phyloP scores from a whole-genome alignment of 1,140 invertebrate species.

The Hypsibius dujardini region DNA sequence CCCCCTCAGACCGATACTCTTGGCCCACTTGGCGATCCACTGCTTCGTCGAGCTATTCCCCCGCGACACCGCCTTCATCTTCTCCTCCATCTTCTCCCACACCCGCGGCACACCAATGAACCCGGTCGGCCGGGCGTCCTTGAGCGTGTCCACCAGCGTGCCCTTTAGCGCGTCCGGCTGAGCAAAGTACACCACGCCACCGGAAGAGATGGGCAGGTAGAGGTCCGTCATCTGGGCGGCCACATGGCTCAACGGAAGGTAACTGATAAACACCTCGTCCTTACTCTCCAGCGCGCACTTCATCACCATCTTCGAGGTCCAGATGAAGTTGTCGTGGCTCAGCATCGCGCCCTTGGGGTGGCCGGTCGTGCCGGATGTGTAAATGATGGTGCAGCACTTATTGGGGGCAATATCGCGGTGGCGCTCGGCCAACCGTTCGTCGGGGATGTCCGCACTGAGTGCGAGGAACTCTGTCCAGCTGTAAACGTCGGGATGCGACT shows the following conservation, averaged over 20 bases:
- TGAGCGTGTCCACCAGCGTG: conserved; percentile 15
- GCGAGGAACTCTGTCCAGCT: conserved; percentile 26
- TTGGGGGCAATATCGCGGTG: conserved; percentile 25
- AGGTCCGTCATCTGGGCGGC: conserved; percentile 27
- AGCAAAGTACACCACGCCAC: conserved; percentile 26
- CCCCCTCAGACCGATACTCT: background rate
- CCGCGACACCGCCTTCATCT: background rate
- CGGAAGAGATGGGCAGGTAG: conserved; percentile 22
- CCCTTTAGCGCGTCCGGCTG: conserved; percentile 28
- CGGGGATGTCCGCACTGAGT: conserved; percentile 24
- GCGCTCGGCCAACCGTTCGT: conserved; percentile 23
- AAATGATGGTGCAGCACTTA: conserved; percentile 28
- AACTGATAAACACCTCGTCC: conserved; percentile 24
- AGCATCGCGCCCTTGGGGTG: conserved; percentile 28
- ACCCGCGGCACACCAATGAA: conserved; percentile 20
- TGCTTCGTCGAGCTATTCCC: background rate
- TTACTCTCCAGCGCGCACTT: background rate
- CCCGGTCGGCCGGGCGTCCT: conserved; percentile 2
- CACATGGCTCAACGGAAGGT: conserved; percentile 27
- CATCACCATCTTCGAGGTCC: conserved; percentile 21
- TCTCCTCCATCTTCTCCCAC: conserved; percentile 20
- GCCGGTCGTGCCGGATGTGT: conserved; percentile 28
- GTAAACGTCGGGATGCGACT: conserved; percentile 22
- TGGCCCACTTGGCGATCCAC: conserved; percentile 18
- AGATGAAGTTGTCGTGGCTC: conserved; percentile 27